Evolutionary conservation across 1,140 invertebrate species (phyloP), one percentile per base, ranked within the genome.

Genomic region (Drosophila sproati): DNA sequence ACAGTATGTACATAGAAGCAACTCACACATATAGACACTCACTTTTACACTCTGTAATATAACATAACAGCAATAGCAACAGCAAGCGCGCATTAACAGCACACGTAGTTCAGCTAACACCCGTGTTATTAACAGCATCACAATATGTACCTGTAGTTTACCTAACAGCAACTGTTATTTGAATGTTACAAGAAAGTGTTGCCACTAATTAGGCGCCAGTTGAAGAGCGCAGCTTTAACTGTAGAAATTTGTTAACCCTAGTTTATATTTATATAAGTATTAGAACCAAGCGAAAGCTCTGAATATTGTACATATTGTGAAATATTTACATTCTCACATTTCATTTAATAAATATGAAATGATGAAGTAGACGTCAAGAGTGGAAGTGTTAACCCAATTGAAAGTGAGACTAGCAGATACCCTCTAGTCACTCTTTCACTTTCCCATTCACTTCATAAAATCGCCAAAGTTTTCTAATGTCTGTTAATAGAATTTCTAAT

Each of bases 271-370:
- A 20, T 41, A 34, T 72, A 54, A 67, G 48, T 60, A 32, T 35
- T 37, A 8, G n/a, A 48, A 48, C 3, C 8, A 8, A 39, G 34
- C 12, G 35, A 73, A 77, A 87, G 82, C 82, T 78, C 75, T 75
- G 60, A 61, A 52, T 71, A 67, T 54, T 59, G 20, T 69, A n/a
- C n/a, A 39, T n/a, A n/a, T n/a, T 43, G 39, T n/a, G 39, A 4
- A n/a, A n/a, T n/a, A 43, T 4, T n/a, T n/a, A 2, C 45, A 41
- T 3, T 55, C 48, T 48, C 5, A 48, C 7, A 55, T 41, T 29
- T 39, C 31, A 51, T 5, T 62, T 8, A 12, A 35, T 35, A 31
- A 62, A 20, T 20, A 20, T 20, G 20, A 20, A 41, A 41, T 41
- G 39, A 41, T 10, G 39, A 20, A 20, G 20, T 20, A 20, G 20